phyloP scores from a whole-genome alignment of 1,140 invertebrate species.

The Ctenoplectra terminalis region DNA sequence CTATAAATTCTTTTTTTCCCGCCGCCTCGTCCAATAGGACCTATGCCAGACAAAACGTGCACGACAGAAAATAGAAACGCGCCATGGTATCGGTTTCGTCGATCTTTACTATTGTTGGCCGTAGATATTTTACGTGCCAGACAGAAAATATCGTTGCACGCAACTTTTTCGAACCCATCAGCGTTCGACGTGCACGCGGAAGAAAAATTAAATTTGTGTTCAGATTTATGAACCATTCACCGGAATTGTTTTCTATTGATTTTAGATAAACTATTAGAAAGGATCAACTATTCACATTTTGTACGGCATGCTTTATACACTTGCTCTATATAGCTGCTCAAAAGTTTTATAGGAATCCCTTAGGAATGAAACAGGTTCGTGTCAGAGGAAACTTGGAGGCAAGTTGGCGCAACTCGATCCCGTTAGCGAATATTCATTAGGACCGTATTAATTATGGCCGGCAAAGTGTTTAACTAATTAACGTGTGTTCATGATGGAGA shows the following conservation, averaged over 20 bases:
- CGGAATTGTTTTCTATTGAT: not conserved
- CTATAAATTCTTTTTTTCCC: slow-evolving; percentile 26
- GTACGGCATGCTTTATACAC: too few species aligned
- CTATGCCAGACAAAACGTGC: not conserved
- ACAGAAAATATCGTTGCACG: not conserved
- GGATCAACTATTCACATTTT: not conserved
- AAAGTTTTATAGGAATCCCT: slow-evolving; percentile 27
- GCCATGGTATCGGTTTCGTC: not conserved
- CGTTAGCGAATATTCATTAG: slow-evolving; percentile 51
- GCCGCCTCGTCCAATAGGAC: not conserved
- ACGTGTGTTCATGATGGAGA: not conserved
- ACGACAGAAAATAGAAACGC: slow-evolving; percentile 7
- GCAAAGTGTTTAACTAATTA: slow-evolving; percentile 49
- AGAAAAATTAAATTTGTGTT: not conserved
- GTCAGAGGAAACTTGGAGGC: slow-evolving; percentile 30
- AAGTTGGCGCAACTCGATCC: slow-evolving; percentile 40
- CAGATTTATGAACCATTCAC: not conserved
- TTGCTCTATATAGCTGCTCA: not conserved
- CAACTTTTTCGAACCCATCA: not conserved
- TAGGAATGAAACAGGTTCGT: slow-evolving; percentile 31
- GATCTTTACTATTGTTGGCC: not conserved
- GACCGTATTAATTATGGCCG: slow-evolving; percentile 49
- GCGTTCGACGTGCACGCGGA: not conserved
- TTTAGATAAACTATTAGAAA: not conserved
- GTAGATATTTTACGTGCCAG: not conserved